A percentile compares a stretch with the other conserved stretches of the same genome.
phyloP scores from a whole-genome alignment of 2,888 invertebrate genomes.

The Pristionchus japonicus region DNA sequence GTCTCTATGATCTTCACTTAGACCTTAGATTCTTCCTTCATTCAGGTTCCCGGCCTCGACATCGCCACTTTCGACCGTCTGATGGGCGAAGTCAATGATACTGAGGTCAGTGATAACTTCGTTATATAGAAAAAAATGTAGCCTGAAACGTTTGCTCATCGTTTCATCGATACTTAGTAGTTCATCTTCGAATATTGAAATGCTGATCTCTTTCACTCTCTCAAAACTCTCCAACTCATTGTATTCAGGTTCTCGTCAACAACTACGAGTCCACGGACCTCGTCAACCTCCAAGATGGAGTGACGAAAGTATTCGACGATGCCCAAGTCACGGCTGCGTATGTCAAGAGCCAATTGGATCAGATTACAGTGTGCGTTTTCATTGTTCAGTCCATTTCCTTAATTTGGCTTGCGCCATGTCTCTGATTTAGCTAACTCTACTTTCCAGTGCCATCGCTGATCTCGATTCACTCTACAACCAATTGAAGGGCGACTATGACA shows the following conservation, averaged over 20 bases:
- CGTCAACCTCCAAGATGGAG: neutral
- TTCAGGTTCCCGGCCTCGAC: conserved; percentile 33
- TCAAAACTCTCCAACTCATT: neutral
- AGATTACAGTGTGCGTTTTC: neutral
- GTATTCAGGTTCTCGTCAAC: neutral
- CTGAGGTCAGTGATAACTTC: neutral
- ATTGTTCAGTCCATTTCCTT: too few species aligned
- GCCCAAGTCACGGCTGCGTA: neutral
- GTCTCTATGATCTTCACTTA: too few species aligned
- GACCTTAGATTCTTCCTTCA: too few species aligned
- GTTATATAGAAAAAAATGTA: neutral
- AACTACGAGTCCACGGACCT: conserved; percentile 7
- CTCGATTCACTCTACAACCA: too few species aligned
- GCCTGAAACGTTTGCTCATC: too few species aligned
- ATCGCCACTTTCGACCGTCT: neutral
- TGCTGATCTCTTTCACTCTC: too few species aligned
- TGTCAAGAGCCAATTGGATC: neutral
- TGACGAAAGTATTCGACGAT: neutral
- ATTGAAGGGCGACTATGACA: too few species aligned
- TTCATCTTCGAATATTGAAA: neutral
- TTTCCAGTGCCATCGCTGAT: too few species aligned
- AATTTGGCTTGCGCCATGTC: too few species aligned
- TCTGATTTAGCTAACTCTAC: too few species aligned
- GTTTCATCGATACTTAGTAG: too few species aligned
- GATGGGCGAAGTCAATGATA: neutral